These are phyloP conservation scores for Antitype chi DNA, from an alignment of 2,888 invertebrate species.

Conservation along the genomic window DNA sequence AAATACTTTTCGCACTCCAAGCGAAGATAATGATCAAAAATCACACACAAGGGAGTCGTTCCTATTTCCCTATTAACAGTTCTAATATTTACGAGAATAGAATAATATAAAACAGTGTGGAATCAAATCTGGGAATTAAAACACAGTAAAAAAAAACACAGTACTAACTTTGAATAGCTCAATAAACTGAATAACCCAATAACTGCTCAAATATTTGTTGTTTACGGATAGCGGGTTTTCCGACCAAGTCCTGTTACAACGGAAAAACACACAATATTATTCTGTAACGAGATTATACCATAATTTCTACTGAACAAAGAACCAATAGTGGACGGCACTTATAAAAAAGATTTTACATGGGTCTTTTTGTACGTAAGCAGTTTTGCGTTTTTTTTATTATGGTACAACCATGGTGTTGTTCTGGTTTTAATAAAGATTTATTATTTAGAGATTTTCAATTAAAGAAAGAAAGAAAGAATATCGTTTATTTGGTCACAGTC, in stretches of 20 bases:
- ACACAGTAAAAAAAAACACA: neutral
- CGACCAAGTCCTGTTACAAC: conserved; percentile 16
- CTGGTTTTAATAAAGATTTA: neutral
- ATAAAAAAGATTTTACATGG: no score
- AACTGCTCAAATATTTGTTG: conserved; percentile 49
- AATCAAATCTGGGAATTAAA: conserved; percentile 14
- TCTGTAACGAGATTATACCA: conserved; percentile 30
- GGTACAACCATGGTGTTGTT: neutral
- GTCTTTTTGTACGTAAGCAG: neutral
- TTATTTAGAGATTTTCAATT: neutral
- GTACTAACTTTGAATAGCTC: conserved; percentile 15
- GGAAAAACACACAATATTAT: conserved; percentile 32
- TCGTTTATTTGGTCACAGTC: no score
- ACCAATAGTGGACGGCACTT: neutral
- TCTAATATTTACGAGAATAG: conserved; percentile 33
- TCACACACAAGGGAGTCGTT: conserved; percentile 61
- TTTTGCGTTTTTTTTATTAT: neutral
- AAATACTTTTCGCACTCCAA: conserved; percentile 58
- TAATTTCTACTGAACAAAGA: conserved; percentile 36
- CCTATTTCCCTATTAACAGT: conserved; percentile 54
- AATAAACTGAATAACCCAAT: conserved; percentile 46
- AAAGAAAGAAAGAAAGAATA: no score
- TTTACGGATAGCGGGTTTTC: conserved; percentile 34
- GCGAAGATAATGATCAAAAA: conserved; percentile 61
- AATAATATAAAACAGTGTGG: neutral